These are phyloP conservation scores for Urocitellus parryii DNA, from an alignment of 2,113 vertebrate genomes.

Conservation along the genomic window DNA sequence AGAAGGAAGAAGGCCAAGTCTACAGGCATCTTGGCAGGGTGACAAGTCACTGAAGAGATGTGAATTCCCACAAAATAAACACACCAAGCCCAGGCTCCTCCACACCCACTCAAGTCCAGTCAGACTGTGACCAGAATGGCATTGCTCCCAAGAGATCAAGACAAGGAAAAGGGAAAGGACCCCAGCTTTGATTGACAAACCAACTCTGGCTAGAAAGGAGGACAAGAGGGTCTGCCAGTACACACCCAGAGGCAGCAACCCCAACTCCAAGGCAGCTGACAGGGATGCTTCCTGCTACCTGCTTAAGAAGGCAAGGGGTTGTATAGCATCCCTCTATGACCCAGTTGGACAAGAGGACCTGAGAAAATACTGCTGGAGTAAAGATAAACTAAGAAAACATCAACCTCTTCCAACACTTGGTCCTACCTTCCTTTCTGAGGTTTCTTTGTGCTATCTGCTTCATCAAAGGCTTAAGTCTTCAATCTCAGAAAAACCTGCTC, in stretches of 20 bases:
- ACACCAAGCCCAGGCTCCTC: constrained; percentile 32
- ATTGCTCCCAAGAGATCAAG: not conserved
- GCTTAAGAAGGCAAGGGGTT: not conserved
- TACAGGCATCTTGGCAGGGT: constrained; percentile 61
- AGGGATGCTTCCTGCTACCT: not conserved
- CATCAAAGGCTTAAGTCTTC: not conserved
- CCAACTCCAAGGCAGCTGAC: not conserved
- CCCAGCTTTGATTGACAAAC: not conserved
- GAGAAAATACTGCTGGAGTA: not conserved
- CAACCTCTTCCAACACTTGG: not conserved
- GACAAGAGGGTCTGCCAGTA: not conserved
- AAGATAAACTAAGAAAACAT: not conserved
- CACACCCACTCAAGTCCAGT: not conserved
- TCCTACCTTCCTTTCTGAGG: not conserved
- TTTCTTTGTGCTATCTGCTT: not conserved
- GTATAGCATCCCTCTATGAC: not conserved
- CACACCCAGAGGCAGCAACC: not conserved
- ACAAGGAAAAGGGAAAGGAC: not conserved
- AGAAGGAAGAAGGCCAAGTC: constrained; percentile 65
- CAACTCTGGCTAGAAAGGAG: not conserved
- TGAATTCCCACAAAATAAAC: constrained; percentile 68
- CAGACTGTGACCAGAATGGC: not conserved
- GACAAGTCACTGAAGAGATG: constrained; percentile 37
- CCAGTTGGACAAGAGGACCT: not conserved
- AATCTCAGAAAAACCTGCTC: not conserved